Conservation (phyloP, 2,113 vertebrate genomes). For the Mus spicilegus region DNA sequence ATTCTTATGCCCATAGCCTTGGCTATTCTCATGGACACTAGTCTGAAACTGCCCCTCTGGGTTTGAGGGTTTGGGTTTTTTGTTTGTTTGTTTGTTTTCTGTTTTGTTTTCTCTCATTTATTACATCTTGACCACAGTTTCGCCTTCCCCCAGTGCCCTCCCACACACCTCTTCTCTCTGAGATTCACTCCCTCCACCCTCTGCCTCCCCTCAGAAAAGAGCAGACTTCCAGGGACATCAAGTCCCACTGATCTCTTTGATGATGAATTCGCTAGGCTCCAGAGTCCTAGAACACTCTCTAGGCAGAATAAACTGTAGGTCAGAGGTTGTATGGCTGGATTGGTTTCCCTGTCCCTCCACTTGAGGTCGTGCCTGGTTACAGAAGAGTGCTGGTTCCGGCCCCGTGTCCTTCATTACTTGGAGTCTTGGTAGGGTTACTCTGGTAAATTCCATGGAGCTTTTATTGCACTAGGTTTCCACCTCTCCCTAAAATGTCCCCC, state of each 20-base stretch:
- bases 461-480: neutral
- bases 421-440: neutral
- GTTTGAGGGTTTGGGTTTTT: neutral
- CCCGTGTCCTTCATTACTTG: neutral
- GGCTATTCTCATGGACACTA: neutral
- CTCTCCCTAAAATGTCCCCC: neutral
- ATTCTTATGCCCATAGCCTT: neutral
- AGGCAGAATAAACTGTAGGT: neutral
- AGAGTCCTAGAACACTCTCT: neutral
- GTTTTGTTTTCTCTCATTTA: neutral
- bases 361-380: neutral
- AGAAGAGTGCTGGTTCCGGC: neutral
- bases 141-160: neutral
- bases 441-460: neutral
- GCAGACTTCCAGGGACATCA: neutral
- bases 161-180: neutral
- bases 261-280: neutral
- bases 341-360: neutral
- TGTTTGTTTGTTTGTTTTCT: neutral
- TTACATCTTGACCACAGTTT: neutral
- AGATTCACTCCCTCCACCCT: neutral
- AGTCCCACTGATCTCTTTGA: neutral
- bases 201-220: neutral
- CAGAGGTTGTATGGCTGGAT: neutral
- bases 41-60: neutral